phyloP scores from a whole-genome alignment of 2,797 vertebrate species.

The Oreochromis mossambicus region DNA sequence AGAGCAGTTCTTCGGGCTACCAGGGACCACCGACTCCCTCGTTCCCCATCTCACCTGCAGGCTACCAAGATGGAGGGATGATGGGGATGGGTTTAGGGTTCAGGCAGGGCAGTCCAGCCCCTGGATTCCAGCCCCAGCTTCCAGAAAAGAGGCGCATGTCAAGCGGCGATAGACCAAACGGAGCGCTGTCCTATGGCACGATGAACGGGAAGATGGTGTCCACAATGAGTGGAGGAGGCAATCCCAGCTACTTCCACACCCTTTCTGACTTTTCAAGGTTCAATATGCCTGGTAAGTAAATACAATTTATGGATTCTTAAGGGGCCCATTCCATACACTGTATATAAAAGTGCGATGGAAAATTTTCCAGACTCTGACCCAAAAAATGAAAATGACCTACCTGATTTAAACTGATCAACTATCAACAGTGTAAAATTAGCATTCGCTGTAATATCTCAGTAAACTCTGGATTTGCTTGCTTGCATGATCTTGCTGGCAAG shows the following conservation, averaged over 20 bases:
- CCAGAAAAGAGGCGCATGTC: slow-evolving; percentile 95
- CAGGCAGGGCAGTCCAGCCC: slow-evolving; percentile 83
- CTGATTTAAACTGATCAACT: neutral
- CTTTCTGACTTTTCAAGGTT: slow-evolving; percentile 96
- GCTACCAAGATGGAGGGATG: slow-evolving; percentile 77
- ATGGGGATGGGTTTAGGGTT: slow-evolving; percentile 67
- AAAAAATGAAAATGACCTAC: neutral
- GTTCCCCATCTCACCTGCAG: slow-evolving; percentile 86
- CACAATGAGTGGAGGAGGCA: slow-evolving; percentile 78
- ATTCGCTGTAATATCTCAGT: neutral
- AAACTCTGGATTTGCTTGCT: neutral
- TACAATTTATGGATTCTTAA: neutral
- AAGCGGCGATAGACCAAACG: slow-evolving; percentile 84
- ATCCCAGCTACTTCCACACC: slow-evolving; percentile 85
- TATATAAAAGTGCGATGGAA: neutral
- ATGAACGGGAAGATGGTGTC: slow-evolving; percentile 89
- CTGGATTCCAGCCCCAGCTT: slow-evolving; percentile 77
- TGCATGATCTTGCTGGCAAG: neutral
- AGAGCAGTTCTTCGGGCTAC: slow-evolving; percentile 94
- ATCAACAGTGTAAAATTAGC: neutral
- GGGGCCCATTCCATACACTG: neutral
- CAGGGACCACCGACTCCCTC: slow-evolving; percentile 93
- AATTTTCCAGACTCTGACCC: neutral
- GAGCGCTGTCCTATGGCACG: slow-evolving; percentile 84
- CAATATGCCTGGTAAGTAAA: slow-evolving; percentile 85